Conservation (phyloP, 1,140 invertebrate species). For the Lasaia peninsularis region DNA sequence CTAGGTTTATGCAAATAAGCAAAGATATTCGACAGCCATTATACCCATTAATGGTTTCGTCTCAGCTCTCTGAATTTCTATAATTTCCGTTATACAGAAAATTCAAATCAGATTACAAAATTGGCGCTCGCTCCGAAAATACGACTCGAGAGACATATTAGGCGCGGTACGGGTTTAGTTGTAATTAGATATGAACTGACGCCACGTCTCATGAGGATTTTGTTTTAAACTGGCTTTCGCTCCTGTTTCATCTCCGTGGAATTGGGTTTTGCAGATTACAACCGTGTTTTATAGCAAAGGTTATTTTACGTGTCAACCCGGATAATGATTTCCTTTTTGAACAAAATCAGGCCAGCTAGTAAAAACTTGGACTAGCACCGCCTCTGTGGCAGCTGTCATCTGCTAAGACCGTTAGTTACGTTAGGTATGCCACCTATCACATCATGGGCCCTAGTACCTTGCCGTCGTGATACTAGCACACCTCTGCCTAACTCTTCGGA, state of each 20-base stretch:
- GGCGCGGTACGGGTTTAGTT: constrained; percentile 7
- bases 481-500: too few relatives aligned
- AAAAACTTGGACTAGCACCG: too few relatives aligned
- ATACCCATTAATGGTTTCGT: neutral
- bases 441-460: too few relatives aligned
- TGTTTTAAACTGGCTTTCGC: constrained; percentile 15
- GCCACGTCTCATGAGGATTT: constrained; percentile 18
- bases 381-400: too few relatives aligned
- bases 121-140: constrained; percentile 8
- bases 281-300: too few relatives aligned
- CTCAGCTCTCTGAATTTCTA: constrained; percentile 2
- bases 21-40: neutral
- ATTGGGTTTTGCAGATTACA: neutral
- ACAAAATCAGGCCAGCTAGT: too few relatives aligned
- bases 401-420: too few relatives aligned
- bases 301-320: too few relatives aligned
- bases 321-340: too few relatives aligned
- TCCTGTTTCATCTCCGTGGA: neutral
- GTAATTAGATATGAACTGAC: constrained; percentile 16
- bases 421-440: too few relatives aligned
- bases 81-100: constrained; percentile 10
- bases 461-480: too few relatives aligned
- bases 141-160: constrained; percentile 9
- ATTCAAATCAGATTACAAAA: constrained; percentile 12
- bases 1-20: too few relatives aligned